Evolutionary conservation across 2,797 vertebrate genomes (phyloP).

Genomic region (Hypotaenidia okinawae): DNA sequence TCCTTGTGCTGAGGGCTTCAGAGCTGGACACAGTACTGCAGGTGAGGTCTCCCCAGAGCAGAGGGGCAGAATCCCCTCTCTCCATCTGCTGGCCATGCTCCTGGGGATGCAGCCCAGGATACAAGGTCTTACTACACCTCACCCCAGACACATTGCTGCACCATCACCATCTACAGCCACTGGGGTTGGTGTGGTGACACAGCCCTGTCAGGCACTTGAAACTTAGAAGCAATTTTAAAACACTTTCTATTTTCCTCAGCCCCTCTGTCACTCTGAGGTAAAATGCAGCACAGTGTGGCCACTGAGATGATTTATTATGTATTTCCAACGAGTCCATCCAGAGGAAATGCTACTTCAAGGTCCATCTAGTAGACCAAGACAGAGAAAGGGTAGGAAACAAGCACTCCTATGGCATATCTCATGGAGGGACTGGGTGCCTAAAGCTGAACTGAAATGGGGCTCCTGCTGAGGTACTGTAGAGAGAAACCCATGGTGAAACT

Average conservation of each 20-base stretch:
- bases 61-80: too few relatives aligned
- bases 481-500: neutral
- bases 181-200: rapidly evolving
- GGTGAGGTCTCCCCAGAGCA: too few relatives aligned
- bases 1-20: too few relatives aligned
- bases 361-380: neutral
- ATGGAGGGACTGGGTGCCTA: neutral
- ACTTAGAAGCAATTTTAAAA: neutral
- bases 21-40: too few relatives aligned
- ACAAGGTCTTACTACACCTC: neutral
- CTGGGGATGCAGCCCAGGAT: too few relatives aligned
- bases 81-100: too few relatives aligned
- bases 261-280: neutral
- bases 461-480: neutral
- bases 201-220: neutral
- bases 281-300: neutral
- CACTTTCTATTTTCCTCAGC: neutral
- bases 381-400: neutral
- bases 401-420: neutral
- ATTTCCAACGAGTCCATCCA: neutral
- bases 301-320: rapidly evolving
- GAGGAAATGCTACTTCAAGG: neutral
- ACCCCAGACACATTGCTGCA: neutral
- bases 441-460: neutral
- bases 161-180: neutral